Evolutionary conservation across 2,113 vertebrate species (phyloP), one percentile per base, ranked within the genome.

Genomic region (Pterocles gutturalis): DNA sequence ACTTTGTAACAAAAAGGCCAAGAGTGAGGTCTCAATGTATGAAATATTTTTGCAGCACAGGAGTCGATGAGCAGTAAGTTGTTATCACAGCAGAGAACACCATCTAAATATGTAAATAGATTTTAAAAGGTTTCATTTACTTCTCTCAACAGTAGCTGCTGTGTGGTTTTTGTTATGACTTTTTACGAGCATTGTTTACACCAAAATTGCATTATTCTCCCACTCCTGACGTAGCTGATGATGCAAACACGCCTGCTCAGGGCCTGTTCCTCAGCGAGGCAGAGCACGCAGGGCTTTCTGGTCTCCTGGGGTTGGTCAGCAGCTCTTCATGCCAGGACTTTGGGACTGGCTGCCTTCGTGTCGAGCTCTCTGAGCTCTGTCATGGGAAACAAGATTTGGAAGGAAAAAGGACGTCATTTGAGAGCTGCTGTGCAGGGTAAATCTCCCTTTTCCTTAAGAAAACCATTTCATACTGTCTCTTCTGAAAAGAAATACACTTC

Each of bases 1-100:
- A 96, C 89, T 97, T 94, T 96, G 62, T 93, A 93, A n/a, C 93
- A 96, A 93, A 94, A 95, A 95, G 87, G 83, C 78, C 69, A 66
- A 15, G 85, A 92, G 79, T 95, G 96, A 96, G 87, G 80, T 96
- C 87, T 97, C 61, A 43, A 48, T 29, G 13, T 28, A 38, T 3
- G 53, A 93, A 76, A 36, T 84, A 86, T 91, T 96, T 94, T 90
- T 78, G 46, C 88, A 94, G 85, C 58, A 34, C 79, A 87, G 62
- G 88, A 79, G 85, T 87, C 90, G 94, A 93, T 8, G 43, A 97
- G 67, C 69, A 91, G 36, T 87, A 92, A 97, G 43, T 96, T 96
- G 81, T 97, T 87, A 67, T 20, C 88, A 33, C 85, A 89, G 58
- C 87, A 96, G 77, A 62, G 67, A 57, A 90, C 82, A 91, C 38